Evolutionary conservation across 2,888 invertebrate species (phyloP).

Genomic region (Itoplectis maculator): DNA sequence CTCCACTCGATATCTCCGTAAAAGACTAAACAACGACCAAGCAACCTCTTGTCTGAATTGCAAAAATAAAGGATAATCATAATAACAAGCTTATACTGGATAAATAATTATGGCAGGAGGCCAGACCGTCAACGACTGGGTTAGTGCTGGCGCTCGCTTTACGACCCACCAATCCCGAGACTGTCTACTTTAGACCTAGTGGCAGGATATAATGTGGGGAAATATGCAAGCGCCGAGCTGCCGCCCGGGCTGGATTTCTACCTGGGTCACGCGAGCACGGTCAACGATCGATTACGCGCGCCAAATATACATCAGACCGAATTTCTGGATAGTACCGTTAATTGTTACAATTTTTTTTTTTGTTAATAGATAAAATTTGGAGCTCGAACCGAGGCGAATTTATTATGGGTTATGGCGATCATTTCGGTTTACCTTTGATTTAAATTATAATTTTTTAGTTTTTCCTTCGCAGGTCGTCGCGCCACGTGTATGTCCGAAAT

Average conservation of each 20-base stretch:
- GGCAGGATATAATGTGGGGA: conserved; percentile 20
- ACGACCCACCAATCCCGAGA: background rate
- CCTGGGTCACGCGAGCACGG: conserved; percentile 32
- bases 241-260: conserved; percentile 19
- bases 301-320: conserved; percentile 13
- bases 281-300: conserved; percentile 28
- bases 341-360: background rate
- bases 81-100: background rate
- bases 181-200: conserved; percentile 13
- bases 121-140: background rate
- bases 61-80: background rate
- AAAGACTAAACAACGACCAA: background rate
- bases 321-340: background rate
- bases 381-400: background rate
- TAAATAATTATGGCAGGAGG: background rate
- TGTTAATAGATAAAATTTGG: background rate
- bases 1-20: background rate
- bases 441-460: background rate
- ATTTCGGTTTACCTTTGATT: background rate
- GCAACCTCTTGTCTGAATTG: background rate
- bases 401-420: background rate
- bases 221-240: conserved; percentile 11
- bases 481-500: background rate
- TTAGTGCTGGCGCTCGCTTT: background rate
- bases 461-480: background rate